A percentile compares a stretch with the other conserved stretches of the same genome.
These are phyloP conservation scores for Molossus molossus DNA, from an alignment of 2,797 vertebrate species.

Conservation along the genomic window DNA sequence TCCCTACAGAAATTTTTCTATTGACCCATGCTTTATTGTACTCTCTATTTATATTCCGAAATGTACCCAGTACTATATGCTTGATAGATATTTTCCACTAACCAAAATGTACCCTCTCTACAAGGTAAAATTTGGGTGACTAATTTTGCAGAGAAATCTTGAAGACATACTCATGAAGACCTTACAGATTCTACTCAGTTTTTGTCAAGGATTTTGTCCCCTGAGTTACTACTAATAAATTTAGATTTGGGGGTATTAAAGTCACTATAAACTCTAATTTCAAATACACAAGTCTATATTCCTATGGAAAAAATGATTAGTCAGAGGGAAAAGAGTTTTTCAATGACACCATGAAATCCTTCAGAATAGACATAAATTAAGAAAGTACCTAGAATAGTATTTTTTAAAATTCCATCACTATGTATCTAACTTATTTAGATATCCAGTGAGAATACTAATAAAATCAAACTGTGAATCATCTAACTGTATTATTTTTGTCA, in stretches of 20 bases:
- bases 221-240: background rate
- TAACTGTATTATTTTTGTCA: background rate
- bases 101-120: background rate
- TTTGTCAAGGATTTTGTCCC: background rate
- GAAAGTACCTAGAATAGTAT: background rate
- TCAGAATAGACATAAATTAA: background rate
- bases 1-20: background rate
- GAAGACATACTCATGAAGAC: background rate
- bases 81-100: background rate
- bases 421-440: background rate
- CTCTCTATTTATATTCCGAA: background rate
- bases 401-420: background rate
- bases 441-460: background rate
- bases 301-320: background rate
- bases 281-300: background rate
- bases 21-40: background rate
- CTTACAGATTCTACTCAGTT: background rate
- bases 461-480: background rate
- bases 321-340: background rate
- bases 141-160: background rate
- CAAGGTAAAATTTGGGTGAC: background rate
- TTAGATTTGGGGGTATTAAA: background rate
- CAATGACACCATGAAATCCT: background rate
- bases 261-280: background rate
- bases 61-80: background rate